These are phyloP conservation scores for Celastrina argiolus DNA, from an alignment of 2,888 invertebrate species.

Conservation along the genomic window DNA sequence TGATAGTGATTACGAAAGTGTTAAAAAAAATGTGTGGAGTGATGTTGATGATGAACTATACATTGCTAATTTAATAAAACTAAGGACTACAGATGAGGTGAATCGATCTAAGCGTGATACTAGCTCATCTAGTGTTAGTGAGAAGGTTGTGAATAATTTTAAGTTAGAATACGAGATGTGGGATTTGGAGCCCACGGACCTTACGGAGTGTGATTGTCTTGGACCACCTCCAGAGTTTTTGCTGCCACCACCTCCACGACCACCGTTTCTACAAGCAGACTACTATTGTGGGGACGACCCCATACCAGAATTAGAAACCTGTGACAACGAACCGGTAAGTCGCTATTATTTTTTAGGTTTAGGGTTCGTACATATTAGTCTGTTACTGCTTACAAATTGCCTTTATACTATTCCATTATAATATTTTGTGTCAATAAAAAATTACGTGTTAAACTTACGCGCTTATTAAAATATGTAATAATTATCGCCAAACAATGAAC, in stretches of 20 bases:
- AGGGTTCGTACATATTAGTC: not conserved
- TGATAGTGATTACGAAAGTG: slow-evolving; percentile 52
- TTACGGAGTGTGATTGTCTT: slow-evolving; percentile 86
- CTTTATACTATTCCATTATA: not conserved
- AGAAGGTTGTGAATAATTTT: slow-evolving; percentile 76
- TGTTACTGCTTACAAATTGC: not conserved
- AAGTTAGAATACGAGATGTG: slow-evolving; percentile 81
- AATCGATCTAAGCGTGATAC: slow-evolving; percentile 71
- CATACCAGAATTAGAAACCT: slow-evolving; percentile 84
- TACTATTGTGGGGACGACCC: slow-evolving; percentile 85
- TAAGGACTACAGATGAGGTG: slow-evolving; percentile 68
- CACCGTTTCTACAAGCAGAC: slow-evolving; percentile 83
- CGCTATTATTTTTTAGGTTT: not conserved
- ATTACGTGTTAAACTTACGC: too few relatives aligned
- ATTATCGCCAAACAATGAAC: not conserved
- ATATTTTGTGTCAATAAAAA: not conserved
- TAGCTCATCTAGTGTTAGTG: slow-evolving; percentile 65
- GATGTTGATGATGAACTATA: slow-evolving; percentile 72
- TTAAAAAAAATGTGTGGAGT: slow-evolving; percentile 69
- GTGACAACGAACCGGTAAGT: slow-evolving; percentile 88
- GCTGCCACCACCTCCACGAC: slow-evolving; percentile 85
- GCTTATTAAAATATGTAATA: not conserved
- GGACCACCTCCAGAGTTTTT: slow-evolving; percentile 86
- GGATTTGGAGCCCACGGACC: slow-evolving; percentile 83
- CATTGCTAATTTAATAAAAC: slow-evolving; percentile 67